Percentiles rank a stretch among this genome's conserved stretches.
phyloP scores from a whole-genome alignment of 2,888 invertebrate genomes.

The Eupeodes luniger region DNA sequence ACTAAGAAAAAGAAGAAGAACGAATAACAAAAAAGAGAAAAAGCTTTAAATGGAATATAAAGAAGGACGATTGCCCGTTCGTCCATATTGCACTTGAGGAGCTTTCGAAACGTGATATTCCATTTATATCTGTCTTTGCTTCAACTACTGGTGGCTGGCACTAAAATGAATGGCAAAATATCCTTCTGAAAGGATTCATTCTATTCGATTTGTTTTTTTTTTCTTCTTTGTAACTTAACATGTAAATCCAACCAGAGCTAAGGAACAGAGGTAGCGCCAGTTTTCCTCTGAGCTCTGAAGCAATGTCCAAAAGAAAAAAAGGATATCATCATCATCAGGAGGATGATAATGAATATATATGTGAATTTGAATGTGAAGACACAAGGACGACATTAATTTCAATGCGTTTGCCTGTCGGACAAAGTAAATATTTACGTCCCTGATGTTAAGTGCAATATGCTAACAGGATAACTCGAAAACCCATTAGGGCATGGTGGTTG shows the following conservation, averaged over 20 bases:
- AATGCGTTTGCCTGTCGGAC: constrained; percentile 58
- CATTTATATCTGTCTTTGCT: constrained; percentile 2
- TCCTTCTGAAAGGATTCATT: constrained; percentile 11
- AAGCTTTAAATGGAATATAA: constrained; percentile 1
- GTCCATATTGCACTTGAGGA: not conserved
- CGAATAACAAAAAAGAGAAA: not conserved
- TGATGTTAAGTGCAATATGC: constrained; percentile 62
- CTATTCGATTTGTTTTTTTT: not conserved
- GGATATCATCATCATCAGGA: constrained; percentile 3
- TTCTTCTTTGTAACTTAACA: not conserved
- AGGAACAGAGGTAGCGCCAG: not conserved
- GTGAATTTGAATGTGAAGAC: constrained; percentile 23
- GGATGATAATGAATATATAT: constrained; percentile 38
- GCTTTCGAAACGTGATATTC: constrained; percentile 16
- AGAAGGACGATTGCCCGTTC: not conserved
- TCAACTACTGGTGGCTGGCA: not conserved
- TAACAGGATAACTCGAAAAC: constrained; percentile 69
- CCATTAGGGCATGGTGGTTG: constrained; percentile 53
- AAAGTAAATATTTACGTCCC: constrained; percentile 56
- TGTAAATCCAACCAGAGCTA: not conserved
- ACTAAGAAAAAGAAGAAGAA: not conserved
- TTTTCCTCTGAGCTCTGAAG: not conserved
- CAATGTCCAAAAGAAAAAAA: not conserved
- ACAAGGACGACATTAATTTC: constrained; percentile 47
- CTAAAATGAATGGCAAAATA: not conserved